Evolutionary conservation across 2,888 invertebrate genomes (phyloP).

Genomic region (Brachyptera putata): DNA sequence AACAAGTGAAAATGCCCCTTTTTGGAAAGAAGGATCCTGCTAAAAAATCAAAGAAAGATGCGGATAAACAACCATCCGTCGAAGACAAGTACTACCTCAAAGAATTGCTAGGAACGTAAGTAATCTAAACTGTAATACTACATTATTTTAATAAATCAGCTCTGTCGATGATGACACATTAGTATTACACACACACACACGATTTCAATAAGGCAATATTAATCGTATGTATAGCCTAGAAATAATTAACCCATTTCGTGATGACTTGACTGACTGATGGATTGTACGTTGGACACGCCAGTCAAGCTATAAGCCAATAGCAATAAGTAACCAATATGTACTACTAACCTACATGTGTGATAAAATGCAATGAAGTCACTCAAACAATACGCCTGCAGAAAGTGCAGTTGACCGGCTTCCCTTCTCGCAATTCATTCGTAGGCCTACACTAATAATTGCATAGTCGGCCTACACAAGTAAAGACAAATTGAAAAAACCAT

Average conservation of each 20-base stretch:
- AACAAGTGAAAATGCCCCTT: slow-evolving; percentile 68
- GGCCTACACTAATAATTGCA: too few species aligned
- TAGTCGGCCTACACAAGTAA: too few species aligned
- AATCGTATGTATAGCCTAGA: too few species aligned
- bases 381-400: too few species aligned
- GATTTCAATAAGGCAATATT: too few species aligned
- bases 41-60: slow-evolving; percentile 79
- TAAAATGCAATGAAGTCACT: too few species aligned
- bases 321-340: not conserved
- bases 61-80: slow-evolving; percentile 73
- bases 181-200: too few species aligned
- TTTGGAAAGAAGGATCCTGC: slow-evolving; percentile 86
- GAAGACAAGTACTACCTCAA: slow-evolving; percentile 89
- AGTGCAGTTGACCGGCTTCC: too few species aligned
- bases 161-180: not conserved
- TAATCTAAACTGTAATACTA: too few species aligned
- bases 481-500: too few species aligned
- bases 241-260: too few species aligned
- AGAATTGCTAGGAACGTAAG: slow-evolving; percentile 84
- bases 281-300: slow-evolving; percentile 1
- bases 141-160: not conserved
- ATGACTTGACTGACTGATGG: slow-evolving; percentile 9
- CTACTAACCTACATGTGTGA: slow-evolving; percentile 8
- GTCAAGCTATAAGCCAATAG: slow-evolving; percentile 3
- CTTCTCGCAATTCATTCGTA: too few species aligned